Percentiles rank a stretch among this genome's conserved stretches.
phyloP scores from a whole-genome alignment of 2,797 vertebrate species.

The Eurystomus glaucurus region DNA sequence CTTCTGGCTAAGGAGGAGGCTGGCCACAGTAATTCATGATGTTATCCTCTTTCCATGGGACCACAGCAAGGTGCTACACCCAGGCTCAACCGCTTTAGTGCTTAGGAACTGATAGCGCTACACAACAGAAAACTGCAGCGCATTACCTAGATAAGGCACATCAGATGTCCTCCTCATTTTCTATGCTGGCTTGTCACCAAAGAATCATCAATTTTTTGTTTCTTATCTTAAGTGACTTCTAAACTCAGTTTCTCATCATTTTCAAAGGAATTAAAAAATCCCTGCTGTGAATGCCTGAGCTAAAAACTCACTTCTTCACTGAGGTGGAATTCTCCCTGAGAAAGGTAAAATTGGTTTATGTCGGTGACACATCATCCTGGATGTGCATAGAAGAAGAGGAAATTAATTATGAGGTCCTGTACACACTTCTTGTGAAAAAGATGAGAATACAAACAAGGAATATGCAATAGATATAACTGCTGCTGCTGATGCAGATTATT shows the following conservation, averaged over 20 bases:
- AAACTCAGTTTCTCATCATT: not conserved
- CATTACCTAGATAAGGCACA: not conserved
- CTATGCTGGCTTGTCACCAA: not conserved
- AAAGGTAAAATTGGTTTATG: not conserved
- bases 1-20: not conserved
- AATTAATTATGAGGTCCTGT: not conserved
- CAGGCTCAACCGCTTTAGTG: not conserved
- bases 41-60: not conserved
- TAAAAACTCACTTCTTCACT: not conserved
- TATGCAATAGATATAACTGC: not conserved
- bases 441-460: not conserved
- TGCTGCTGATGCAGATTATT: not conserved
- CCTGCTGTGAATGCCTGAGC: not conserved
- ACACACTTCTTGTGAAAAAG: not conserved
- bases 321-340: not conserved
- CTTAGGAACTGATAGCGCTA: not conserved
- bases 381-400: not conserved
- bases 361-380: not conserved
- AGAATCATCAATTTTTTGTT: not conserved
- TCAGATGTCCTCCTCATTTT: rapidly evolving
- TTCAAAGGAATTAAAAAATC: not conserved
- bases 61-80: not conserved
- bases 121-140: not conserved
- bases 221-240: not conserved
- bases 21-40: not conserved